Base-by-base conservation (phyloP, 2,797 vertebrate genomes). In the Nannoperca obscura region DNA sequence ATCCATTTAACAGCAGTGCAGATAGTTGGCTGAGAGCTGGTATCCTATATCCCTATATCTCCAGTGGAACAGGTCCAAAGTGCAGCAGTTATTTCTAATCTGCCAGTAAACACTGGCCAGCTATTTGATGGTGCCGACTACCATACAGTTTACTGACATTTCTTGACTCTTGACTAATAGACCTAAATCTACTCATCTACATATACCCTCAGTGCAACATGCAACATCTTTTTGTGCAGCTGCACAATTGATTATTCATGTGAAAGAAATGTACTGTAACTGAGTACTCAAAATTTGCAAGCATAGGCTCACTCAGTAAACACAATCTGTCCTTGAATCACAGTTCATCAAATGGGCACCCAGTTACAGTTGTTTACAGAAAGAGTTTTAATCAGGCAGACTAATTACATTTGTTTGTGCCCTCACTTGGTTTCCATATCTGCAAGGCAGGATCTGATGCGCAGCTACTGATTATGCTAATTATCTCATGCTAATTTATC, bases 391-490 rank as follows among this genome's bases (percentile, higher is more conserved):
- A 92, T 92, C 80, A 87, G 82, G 76, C 80, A 81, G 79, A 88
- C 71, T 90, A 90, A 95, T 93, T 89, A 92, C 86, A 84, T 55
- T 55, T 59, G 73, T 77, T 88, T 88, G 74, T 80, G 84, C 67
- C 71, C 67, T 89, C 79, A 69, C 76, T 89, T 70, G 70, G 70
- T 81, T 88, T 70, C 83, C 82, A 66, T 91, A 89, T 92, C 90
- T 89, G 83, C 78, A 4, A 85, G 84, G 84, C 81, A 92, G 68
- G 14, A 85, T 90, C 74, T 88, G 81, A 85, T 84, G 76, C 10
- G 32, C 63, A 73, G 65, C 66, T 76, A 85, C 77, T 81, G 85
- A 94, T 90, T 90, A 87, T 90, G 85, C 77, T 90, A 89, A 94
- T 92, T 60, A 86, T 60, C 59, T 69, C 81, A 66, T 32, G 60